Base-by-base conservation (phyloP, 2,797 vertebrate species). In the Brachymystax lenok region DNA sequence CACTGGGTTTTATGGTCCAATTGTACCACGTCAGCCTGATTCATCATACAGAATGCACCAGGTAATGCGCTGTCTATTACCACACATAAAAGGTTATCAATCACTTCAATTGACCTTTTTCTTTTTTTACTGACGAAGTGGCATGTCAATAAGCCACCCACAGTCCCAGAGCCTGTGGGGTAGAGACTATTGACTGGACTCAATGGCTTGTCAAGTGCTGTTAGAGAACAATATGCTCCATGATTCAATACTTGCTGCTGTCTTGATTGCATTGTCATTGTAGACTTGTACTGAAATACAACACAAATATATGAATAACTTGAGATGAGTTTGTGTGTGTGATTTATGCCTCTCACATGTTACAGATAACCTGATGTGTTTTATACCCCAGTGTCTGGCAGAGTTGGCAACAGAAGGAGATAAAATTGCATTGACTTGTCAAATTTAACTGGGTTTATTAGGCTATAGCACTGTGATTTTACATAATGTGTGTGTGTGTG, bases 31-130 rank as follows among this genome's bases (percentile, higher is more conserved):
- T 84, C 90, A 90, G 78, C 74, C 82, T 87, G 89, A 92, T 87
- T 87, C 87, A 90, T 88, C 86, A 86, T 83, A 84, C 77, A 85
- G 88, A 89, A 90, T 84, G 81, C 83, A 82, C 84, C 87, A 46
- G 84, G 85, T 90, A 91, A 89, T 90, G 82, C 78, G 74, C 61
- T 85, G 81, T 79, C 75, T 88, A 87, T 90, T 90, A 87, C 85
- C 54, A 67, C 77, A 85, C 82, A 85, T 91, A 90, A 90, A 90
- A 87, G 80, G 76, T 68, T 78, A 92, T 94, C 89, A 92, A 91
- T 94, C 90, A 94, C 86, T 84, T 46, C 10, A 46, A 81, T 88
- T 90, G 91, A 92, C 88, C 2, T 46, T 85, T 90, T 92, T 89
- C 1, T 35, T 35, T 33, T 86, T 86, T 86, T 74, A 75, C 84